A percentile compares a stretch with the other conserved stretches of the same genome.
Evolutionary conservation across 2,888 invertebrate genomes (phyloP).

Genomic region (Lasioglossum calceatum): DNA sequence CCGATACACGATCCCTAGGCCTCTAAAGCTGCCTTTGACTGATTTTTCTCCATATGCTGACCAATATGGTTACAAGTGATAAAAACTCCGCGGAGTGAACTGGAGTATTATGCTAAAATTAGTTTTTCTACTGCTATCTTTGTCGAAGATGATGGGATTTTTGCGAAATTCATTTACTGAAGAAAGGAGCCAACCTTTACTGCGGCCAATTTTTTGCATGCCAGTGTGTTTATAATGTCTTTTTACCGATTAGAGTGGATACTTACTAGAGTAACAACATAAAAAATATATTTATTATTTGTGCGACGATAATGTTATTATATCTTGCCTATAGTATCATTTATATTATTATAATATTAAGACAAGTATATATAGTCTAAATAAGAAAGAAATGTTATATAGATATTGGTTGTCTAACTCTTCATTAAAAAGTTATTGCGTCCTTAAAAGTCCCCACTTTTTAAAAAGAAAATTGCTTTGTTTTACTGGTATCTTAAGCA

Average conservation of each 20-base stretch:
- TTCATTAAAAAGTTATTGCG: not conserved
- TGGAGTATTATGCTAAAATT: not conserved
- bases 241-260: no score
- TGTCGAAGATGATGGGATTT: not conserved
- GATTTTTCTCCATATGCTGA: not conserved
- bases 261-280: no score
- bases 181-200: not conserved
- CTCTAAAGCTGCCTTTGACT: no score
- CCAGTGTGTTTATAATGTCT: no score
- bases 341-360: no score
- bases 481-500: not conserved
- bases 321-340: no score
- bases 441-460: not conserved
- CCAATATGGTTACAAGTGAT: not conserved
- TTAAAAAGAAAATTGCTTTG: not conserved
- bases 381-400: no score
- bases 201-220: not conserved
- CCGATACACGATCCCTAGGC: not conserved
- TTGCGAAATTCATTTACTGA: not conserved
- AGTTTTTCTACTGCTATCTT: not conserved
- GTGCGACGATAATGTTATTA: no score
- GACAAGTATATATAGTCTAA: no score
- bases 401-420: no score
- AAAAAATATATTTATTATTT: no score
- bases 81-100: not conserved